A percentile compares a stretch with the other conserved stretches of the same genome.
Evolutionary conservation across 2,888 invertebrate species (phyloP).

Genomic region (Hypena proboscidalis): DNA sequence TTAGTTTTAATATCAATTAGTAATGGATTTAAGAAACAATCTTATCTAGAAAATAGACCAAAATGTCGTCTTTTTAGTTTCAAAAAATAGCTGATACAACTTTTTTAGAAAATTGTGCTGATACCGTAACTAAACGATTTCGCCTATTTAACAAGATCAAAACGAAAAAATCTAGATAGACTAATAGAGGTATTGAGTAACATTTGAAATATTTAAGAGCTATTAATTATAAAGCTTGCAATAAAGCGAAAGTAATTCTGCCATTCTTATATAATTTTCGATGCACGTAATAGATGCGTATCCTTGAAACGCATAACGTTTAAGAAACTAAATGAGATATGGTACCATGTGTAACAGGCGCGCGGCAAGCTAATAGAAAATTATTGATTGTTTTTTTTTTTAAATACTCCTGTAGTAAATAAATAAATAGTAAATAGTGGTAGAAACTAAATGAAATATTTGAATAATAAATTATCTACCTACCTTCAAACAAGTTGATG

Average conservation of each 20-base stretch:
- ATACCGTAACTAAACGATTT: slow-evolving; percentile 21
- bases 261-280: background rate
- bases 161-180: background rate
- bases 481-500: too few relatives aligned
- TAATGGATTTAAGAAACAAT: background rate
- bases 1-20: slow-evolving; percentile 1
- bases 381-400: background rate
- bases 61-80: slow-evolving; percentile 18
- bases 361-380: background rate
- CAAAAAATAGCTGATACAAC: slow-evolving; percentile 14
- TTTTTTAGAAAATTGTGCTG: slow-evolving; percentile 12
- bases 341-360: background rate
- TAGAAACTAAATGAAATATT: too few relatives aligned
- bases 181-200: background rate
- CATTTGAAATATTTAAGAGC: background rate
- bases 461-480: too few relatives aligned
- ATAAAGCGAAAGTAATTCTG: slow-evolving; percentile 1
- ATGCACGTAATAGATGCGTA: background rate
- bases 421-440: too few relatives aligned
- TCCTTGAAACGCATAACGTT: background rate
- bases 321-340: background rate
- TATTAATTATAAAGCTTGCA: background rate
- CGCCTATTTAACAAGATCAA: background rate
- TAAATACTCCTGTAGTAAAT: too few relatives aligned
- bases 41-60: slow-evolving; percentile 3